Evolutionary conservation across 2,113 vertebrate genomes (phyloP).

Genomic region (Melanerpes formicivorus): DNA sequence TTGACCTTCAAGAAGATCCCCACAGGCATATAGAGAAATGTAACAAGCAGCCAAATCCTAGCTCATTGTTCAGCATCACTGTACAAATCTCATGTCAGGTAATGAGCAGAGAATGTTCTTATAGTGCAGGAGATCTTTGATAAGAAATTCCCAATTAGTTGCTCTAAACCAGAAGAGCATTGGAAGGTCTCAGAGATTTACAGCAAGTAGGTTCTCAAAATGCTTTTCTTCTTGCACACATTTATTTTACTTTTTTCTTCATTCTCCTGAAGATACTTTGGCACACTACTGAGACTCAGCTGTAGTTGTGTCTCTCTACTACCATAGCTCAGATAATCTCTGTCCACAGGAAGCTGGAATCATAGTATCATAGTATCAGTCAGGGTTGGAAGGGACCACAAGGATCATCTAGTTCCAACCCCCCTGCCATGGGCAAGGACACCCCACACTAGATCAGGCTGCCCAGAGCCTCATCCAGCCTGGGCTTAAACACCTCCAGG

Average conservation of each 20-base stretch:
- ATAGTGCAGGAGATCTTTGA: neutral
- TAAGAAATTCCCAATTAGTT: neutral
- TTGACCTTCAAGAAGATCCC: neutral
- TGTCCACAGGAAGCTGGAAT: conserved; percentile 24
- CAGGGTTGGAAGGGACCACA: no score
- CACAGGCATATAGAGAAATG: neutral
- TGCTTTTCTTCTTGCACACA: neutral
- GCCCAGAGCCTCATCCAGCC: no score
- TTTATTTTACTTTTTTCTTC: neutral
- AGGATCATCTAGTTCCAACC: no score
- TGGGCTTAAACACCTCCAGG: no score
- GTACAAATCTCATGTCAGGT: neutral
- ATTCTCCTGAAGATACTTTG: neutral
- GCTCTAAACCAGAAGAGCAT: neutral
- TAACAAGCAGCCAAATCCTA: neutral
- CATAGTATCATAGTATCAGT: no score
- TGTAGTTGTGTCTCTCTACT: neutral
- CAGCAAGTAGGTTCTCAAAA: neutral
- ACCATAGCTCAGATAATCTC: neutral
- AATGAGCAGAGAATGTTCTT: neutral
- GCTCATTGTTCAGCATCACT: neutral
- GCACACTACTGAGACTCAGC: neutral
- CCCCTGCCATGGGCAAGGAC: no score
- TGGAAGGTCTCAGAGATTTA: neutral
- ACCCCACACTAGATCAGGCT: no score